These are phyloP conservation scores for Agrenia bidenticulata DNA, from an alignment of 2,888 invertebrate genomes.

Conservation along the genomic window DNA sequence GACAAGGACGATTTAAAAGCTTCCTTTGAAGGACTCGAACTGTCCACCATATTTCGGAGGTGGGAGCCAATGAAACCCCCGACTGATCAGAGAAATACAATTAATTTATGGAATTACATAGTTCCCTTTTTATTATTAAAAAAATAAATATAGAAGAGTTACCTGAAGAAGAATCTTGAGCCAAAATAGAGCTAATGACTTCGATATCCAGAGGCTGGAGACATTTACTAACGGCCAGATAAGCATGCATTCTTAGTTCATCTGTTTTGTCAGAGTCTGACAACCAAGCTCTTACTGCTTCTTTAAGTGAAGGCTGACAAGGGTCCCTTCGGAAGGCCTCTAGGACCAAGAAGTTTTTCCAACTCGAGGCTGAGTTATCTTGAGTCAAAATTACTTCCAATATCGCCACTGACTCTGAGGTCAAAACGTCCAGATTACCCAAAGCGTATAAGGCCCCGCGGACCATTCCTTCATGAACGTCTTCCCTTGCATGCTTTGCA, in stretches of 20 bases:
- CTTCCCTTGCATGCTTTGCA: slow-evolving; percentile 18
- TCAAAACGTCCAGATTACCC: slow-evolving; percentile 41
- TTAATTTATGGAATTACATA: no score
- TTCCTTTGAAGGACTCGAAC: slow-evolving; percentile 32
- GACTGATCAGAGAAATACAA: slow-evolving; percentile 3
- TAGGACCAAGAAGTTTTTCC: slow-evolving; percentile 31
- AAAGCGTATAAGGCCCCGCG: slow-evolving; percentile 34
- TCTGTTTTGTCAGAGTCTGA: slow-evolving; percentile 8
- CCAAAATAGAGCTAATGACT: slow-evolving; percentile 26
- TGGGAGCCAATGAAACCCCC: slow-evolving; percentile 29
- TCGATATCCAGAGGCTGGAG: slow-evolving; percentile 25
- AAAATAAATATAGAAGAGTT: background rate
- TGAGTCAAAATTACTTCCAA: slow-evolving; percentile 22
- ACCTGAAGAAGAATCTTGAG: background rate
- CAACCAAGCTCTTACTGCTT: slow-evolving; percentile 20
- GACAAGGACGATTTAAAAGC: background rate
- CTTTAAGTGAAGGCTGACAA: slow-evolving; percentile 38
- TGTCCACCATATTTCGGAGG: slow-evolving; percentile 23
- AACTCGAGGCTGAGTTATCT: background rate
- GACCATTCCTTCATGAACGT: slow-evolving; percentile 1
- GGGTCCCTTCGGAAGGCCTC: slow-evolving; percentile 42
- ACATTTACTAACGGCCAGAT: slow-evolving; percentile 36
- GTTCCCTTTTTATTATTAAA: no score
- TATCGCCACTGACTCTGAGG: slow-evolving; percentile 25
- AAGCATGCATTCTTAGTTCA: slow-evolving; percentile 36